Conservation (phyloP, 2,113 vertebrate species). For the Saimiri boliviensis region DNA sequence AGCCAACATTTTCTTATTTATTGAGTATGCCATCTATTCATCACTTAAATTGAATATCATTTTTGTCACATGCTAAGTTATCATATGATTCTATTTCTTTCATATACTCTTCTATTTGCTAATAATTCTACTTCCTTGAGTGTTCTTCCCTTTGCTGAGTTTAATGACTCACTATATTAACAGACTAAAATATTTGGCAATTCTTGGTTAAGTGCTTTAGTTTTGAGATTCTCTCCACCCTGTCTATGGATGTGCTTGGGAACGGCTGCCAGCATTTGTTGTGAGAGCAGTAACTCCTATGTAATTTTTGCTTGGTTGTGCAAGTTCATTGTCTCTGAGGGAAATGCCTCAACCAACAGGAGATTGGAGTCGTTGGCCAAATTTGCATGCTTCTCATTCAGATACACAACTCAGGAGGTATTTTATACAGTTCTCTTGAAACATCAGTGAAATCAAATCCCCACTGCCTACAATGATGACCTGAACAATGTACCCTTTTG, state of each 20-base stretch:
- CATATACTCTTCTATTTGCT: background rate
- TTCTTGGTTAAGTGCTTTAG: background rate
- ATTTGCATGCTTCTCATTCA: accelerated
- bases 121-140: background rate
- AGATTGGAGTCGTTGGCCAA: background rate
- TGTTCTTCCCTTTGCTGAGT: background rate
- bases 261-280: background rate
- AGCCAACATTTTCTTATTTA: background rate
- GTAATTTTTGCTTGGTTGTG: no score
- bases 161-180: background rate
- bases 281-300: background rate
- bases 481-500: background rate
- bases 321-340: background rate
- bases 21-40: background rate
- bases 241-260: background rate
- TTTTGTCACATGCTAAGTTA: background rate
- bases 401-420: no score
- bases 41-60: background rate
- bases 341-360: background rate
- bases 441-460: background rate
- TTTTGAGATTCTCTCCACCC: background rate
- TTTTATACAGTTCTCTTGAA: background rate
- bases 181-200: background rate
- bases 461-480: background rate
- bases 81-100: background rate